A percentile compares a stretch with the other conserved stretches of the same genome.
phyloP scores from a whole-genome alignment of 2,888 invertebrate species.

The Cryptus viduatorius region DNA sequence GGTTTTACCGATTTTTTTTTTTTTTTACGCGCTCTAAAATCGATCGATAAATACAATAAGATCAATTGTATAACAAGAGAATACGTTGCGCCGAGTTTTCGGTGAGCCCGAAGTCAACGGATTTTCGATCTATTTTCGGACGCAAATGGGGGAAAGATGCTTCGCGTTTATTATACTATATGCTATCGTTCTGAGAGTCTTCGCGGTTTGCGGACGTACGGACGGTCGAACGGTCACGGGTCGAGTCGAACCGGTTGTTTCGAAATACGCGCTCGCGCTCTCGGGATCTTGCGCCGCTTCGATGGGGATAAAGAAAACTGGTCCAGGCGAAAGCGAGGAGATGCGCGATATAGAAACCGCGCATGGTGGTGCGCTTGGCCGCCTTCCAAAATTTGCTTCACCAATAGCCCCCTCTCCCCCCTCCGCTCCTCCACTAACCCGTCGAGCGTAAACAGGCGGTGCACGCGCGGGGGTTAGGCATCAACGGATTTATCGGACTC shows the following conservation, averaged over 20 bases:
- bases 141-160: constrained; percentile 23
- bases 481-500: constrained; percentile 13
- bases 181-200: constrained; percentile 16
- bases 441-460: constrained; percentile 8
- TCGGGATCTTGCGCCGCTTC: constrained; percentile 23
- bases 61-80: not conserved
- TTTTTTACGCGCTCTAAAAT: not conserved
- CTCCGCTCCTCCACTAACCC: not conserved
- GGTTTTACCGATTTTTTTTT: not conserved
- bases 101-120: constrained; percentile 16
- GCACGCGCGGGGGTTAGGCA: not conserved
- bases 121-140: constrained; percentile 54
- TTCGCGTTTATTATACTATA: not conserved
- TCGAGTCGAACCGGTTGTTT: constrained; percentile 65
- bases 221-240: constrained; percentile 40
- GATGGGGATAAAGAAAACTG: constrained; percentile 61
- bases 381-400: constrained; percentile 67
- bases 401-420: constrained; percentile 21
- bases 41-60: not conserved
- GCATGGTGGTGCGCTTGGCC: constrained; percentile 65
- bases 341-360: constrained; percentile 17
- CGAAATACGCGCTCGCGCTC: constrained; percentile 59
- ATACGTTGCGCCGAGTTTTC: not conserved
- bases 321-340: constrained; percentile 65
- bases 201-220: constrained; percentile 36